Evolutionary conservation across 2,113 vertebrate species (phyloP).

Genomic region (Hippocampus mohnikei): DNA sequence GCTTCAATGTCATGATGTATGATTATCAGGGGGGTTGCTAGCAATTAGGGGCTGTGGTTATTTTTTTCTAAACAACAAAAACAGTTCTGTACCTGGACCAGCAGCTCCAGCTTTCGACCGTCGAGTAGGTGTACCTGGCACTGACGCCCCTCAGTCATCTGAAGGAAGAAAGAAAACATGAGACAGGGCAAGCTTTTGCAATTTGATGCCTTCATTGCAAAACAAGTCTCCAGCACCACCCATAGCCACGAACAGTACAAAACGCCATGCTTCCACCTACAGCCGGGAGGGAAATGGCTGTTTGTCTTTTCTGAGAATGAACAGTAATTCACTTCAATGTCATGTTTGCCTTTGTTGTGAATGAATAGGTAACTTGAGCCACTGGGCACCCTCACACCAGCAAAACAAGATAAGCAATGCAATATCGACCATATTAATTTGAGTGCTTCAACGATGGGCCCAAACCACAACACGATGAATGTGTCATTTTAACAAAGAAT

Average conservation of each 20-base stretch:
- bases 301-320: background rate
- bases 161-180: slow-evolving; percentile 49
- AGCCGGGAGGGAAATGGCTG: background rate
- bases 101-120: slow-evolving; percentile 89
- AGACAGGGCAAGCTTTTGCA: slow-evolving; percentile 4
- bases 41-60: too few relatives aligned
- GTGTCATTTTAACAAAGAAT: slow-evolving; percentile 9
- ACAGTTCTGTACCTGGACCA: slow-evolving; percentile 85
- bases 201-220: background rate
- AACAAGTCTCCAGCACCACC: slow-evolving; percentile 17
- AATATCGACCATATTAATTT: slow-evolving; percentile 1
- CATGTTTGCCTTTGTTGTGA: slow-evolving; percentile 32
- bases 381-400: background rate
- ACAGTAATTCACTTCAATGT: slow-evolving; percentile 18
- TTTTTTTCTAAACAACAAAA: too few relatives aligned
- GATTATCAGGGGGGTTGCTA: background rate
- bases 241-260: background rate
- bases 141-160: slow-evolving; percentile 96
- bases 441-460: background rate
- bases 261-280: background rate
- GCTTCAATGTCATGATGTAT: background rate
- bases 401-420: slow-evolving; percentile 17
- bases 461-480: background rate
- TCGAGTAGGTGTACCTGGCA: slow-evolving; percentile 93
- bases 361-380: slow-evolving; percentile 33